phyloP scores from a whole-genome alignment of 2,113 vertebrate species.

The Amphilophus citrinellus region DNA sequence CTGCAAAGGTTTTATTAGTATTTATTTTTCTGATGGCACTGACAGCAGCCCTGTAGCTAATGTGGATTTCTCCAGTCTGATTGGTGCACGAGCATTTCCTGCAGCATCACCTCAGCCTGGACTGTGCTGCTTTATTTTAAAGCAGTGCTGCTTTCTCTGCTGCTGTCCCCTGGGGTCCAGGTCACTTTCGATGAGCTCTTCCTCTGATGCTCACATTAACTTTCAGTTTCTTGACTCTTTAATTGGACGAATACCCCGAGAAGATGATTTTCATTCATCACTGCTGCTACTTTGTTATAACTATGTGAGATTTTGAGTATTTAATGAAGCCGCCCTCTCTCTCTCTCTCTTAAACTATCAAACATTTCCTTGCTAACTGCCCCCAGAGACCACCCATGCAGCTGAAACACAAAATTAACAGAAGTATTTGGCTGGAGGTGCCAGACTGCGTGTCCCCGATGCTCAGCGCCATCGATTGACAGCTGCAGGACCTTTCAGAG shows the following conservation, averaged over 20 bases:
- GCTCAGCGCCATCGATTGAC: slow-evolving; percentile 28
- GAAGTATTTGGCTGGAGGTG: background rate
- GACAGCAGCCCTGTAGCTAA: accelerated
- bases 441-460: background rate
- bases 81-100: background rate
- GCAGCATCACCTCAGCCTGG: background rate
- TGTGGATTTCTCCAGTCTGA: background rate
- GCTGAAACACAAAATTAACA: background rate
- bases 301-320: background rate
- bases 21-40: background rate
- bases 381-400: background rate
- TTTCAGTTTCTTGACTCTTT: background rate
- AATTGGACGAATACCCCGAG: background rate
- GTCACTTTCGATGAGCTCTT: background rate
- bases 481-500: slow-evolving; percentile 7
- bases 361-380: background rate
- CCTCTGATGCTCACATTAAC: background rate
- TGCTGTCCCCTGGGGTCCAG: background rate
- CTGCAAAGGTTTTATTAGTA: background rate
- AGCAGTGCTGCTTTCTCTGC: background rate
- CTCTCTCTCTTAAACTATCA: background rate
- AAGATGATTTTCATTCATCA: background rate
- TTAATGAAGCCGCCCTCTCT: background rate
- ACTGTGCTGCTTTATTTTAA: accelerated
- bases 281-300: background rate